Evolutionary conservation across 2,888 invertebrate species (phyloP), one percentile per base, ranked within the genome.

Genomic region (Temnothorax rugatulus): DNA sequence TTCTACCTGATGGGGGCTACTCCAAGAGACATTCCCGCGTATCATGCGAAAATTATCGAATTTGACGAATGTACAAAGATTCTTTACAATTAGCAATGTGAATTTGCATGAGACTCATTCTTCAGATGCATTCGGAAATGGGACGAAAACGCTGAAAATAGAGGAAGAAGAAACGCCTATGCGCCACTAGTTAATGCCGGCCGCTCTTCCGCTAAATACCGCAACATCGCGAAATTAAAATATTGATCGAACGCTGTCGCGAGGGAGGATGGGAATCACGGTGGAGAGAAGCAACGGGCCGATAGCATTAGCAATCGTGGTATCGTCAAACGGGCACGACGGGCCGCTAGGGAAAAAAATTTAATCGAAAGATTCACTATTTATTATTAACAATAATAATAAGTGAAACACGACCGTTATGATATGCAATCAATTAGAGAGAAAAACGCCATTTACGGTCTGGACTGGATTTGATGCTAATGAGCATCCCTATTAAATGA

Each of bases 171-270:
- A 29, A 61, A 25, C 52, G 44, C 38, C 75, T 61, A 82, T 63
- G 76, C 77, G 82, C 61, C 50, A 75, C 38, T 21, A 59, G 63
- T 82, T 76, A 75, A 74, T 82, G 25, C 89, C 87, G 87, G 86
- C 86, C 90, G 91, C 91, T 92, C 90, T 90, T 91, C 88, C 92
- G 91, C 93, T 94, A 94, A 94, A 94, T 94, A 94, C 94, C 93
- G 94, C 93, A 94, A 93, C 94, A 94, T 94, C 94, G 93, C 92
- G 93, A 93, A 93, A 94, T 95, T 94, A 94, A 95, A 95, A 94
- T 95, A 95, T 95, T 94, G 94, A 95, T 94, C 94, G 94, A 92
- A 92, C 88, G 71, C 85, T 91, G 91, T 91, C 91, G 90, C 90
- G 71, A 88, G 90, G 90, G 90, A 91, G 91, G 90, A 92, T 91